Conservation (phyloP, 2,797 vertebrate genomes). For the Peromyscus eremicus region DNA sequence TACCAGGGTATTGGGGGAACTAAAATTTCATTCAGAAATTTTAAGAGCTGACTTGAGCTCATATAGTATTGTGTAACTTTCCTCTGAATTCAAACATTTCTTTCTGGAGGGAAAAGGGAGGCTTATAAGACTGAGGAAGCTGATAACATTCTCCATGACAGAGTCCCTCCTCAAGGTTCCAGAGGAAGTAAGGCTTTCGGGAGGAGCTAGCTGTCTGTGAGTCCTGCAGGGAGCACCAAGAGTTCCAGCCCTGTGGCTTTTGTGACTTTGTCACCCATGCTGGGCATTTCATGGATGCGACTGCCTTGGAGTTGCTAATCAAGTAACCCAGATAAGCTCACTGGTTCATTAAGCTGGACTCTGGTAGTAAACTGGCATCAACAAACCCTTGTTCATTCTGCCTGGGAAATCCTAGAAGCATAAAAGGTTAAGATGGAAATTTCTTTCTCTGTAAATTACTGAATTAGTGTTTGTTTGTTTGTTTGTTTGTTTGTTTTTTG, state of each 20-base stretch:
- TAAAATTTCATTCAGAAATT: conserved; percentile 16
- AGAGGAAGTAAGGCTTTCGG: neutral
- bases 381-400: neutral
- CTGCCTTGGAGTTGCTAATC: neutral
- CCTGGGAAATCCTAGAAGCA: neutral
- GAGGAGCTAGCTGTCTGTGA: neutral
- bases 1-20: neutral
- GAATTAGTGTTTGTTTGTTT: neutral
- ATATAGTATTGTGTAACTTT: neutral
- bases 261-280: neutral
- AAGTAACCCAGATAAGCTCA: neutral
- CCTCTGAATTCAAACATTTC: neutral
- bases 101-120: neutral
- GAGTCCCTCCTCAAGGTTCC: neutral
- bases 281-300: neutral
- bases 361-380: too few species aligned
- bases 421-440: neutral
- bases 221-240: neutral
- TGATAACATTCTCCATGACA: too few species aligned
- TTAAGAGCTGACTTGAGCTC: neutral
- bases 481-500: neutral
- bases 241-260: neutral
- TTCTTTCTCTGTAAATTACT: neutral
- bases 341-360: neutral
- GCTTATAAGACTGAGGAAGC: neutral